phyloP scores from a whole-genome alignment of 2,888 invertebrate genomes.

The Cistogaster globosa region DNA sequence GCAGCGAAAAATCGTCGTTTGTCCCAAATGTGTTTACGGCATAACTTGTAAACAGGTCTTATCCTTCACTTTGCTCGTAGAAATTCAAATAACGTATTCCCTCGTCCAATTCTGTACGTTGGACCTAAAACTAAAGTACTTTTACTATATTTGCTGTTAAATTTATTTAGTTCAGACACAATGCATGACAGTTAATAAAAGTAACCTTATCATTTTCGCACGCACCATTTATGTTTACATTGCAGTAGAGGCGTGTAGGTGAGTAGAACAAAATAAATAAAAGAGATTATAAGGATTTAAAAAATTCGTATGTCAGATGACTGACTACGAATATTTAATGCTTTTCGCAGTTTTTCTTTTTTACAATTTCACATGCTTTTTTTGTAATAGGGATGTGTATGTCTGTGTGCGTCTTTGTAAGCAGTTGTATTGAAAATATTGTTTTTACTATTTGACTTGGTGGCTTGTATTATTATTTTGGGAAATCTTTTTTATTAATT shows the following conservation, averaged over 20 bases:
- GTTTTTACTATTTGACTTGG: conserved; percentile 13
- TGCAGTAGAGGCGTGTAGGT: neutral
- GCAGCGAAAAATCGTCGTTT: too few relatives aligned
- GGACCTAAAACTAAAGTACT: too few relatives aligned
- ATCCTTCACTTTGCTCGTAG: too few relatives aligned
- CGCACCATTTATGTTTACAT: neutral
- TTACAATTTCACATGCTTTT: neutral
- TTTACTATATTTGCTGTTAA: too few relatives aligned
- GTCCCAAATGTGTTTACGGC: too few relatives aligned
- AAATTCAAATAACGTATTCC: too few relatives aligned
- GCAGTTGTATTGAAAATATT: conserved; percentile 47
- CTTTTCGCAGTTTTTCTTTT: conserved; percentile 3
- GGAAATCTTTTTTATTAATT: conserved; percentile 14
- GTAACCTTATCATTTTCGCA: conserved; percentile 6
- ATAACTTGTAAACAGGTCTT: too few relatives aligned
- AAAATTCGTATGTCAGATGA: conserved; percentile 35
- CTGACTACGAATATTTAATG: conserved; percentile 36
- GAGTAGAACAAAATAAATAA: conserved; percentile 15
- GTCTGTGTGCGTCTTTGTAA: neutral
- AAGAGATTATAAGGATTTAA: conserved; percentile 54
- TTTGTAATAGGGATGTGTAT: neutral
- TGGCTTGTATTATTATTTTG: conserved; percentile 34
- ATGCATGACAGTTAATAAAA: neutral
- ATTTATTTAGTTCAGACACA: too few relatives aligned
- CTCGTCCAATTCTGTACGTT: too few relatives aligned